Evolutionary conservation across 2,113 vertebrate species (phyloP), one percentile per base, ranked within the genome.

Genomic region (Calyptommatus sinebrachiatus): DNA sequence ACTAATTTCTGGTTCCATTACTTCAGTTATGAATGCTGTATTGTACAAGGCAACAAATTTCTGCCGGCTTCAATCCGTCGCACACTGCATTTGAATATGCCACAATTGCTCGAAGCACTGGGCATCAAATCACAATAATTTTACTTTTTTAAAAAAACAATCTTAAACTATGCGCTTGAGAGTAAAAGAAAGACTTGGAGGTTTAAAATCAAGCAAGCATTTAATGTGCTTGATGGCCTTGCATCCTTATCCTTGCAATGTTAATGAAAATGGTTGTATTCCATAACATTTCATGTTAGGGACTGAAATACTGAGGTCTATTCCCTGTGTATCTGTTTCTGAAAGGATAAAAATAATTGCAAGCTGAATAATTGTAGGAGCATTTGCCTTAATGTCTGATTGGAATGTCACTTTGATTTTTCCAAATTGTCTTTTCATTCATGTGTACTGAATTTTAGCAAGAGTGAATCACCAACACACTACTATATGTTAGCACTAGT

Each of bases 61-160:
- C 21, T 22, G 20, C 12, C 70, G 50, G 71, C 72, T 63, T 81
- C 68, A 48, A 24, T 1, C 1, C 7, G 1, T 21, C 35, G 12
- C 10, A 46, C 26, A 70, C 77, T 41, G 14, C 1, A 7, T 7
- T 35, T n/a, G 28, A 16, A 10, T 21, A n/a, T 21, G 77, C 45
- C 79, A 74, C 12, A 77, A 53, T 61, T 28, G 31, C n/a, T 20
- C 45, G 0, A 3, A 10, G 0, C 0, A 5, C 70, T 45, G 31
- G 20, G 22, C 68, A 21, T 24, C 35, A 48, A 46, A 50, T 61
- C 65, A 69, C 72, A 28, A 18, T 61, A 45, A 68, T 45, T 61
- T 62, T 60, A 22, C n/a, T 50, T 31, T 71, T 50, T 50, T 50
- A 6, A 2, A 48, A 16, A 45, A 61, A 5, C 50, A 35, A 16